These are phyloP conservation scores for Heliangelus exortis DNA, from an alignment of 2,797 vertebrate species.

Conservation along the genomic window DNA sequence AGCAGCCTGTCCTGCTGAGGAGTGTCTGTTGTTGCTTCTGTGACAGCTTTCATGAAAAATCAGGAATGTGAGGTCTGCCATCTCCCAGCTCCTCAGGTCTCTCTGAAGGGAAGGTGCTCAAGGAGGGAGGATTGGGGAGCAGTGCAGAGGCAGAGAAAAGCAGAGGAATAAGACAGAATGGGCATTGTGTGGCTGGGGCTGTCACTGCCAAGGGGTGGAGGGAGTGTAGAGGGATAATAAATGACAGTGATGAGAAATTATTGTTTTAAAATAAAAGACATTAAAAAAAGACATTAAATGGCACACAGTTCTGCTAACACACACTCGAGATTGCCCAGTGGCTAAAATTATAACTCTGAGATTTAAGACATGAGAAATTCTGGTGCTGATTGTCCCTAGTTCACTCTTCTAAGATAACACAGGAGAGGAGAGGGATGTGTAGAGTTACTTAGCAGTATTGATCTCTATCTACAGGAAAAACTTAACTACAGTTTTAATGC, in stretches of 20 bases:
- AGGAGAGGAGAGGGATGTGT: not conserved
- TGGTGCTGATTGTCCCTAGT: fast-evolving
- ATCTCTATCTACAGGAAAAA: not conserved
- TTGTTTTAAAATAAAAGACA: constrained; percentile 28
- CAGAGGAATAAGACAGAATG: not conserved
- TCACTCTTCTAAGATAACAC: not conserved
- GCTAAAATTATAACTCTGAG: not conserved
- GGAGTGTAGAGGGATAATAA: not conserved
- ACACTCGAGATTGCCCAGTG: not conserved
- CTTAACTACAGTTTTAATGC: not conserved
- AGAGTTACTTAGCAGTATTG: not conserved
- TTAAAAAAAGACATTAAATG: not conserved
- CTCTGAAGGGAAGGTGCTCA: not conserved
- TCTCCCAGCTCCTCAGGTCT: not conserved
- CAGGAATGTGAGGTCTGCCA: not conserved
- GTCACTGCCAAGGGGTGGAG: not conserved
- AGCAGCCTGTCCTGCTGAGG: not conserved
- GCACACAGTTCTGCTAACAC: not conserved
- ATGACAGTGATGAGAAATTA: constrained; percentile 40
- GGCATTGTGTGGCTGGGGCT: constrained; percentile 20
- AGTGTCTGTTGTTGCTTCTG: not conserved
- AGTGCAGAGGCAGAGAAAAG: not conserved
- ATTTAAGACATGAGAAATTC: not conserved
- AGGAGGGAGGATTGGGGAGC: not conserved
- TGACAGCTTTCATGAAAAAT: not conserved